phyloP scores from a whole-genome alignment of 2,113 vertebrate species.

The Malurus alboscapulatus region DNA sequence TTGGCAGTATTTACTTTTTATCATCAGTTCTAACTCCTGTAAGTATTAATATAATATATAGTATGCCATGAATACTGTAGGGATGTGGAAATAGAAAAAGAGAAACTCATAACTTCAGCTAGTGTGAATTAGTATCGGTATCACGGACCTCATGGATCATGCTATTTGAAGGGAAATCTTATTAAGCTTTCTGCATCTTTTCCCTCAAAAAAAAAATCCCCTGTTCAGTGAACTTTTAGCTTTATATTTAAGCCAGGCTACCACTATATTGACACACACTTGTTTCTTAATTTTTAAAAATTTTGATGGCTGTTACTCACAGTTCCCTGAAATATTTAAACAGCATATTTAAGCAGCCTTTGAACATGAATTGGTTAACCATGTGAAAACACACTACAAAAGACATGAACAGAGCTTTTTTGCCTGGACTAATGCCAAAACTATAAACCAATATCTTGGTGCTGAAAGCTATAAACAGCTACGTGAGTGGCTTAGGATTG shows the following conservation, averaged over 20 bases:
- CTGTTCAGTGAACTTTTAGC: not conserved
- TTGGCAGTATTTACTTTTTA: not conserved
- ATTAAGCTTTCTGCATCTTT: not conserved
- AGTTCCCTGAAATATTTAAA: not conserved
- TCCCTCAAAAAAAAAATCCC: not conserved
- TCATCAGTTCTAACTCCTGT: not conserved
- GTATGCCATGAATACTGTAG: not conserved
- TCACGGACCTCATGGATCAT: not conserved
- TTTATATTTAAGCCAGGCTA: not conserved
- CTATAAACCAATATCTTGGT: not conserved
- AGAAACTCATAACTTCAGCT: not conserved
- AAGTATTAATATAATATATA: not conserved
- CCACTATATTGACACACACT: not conserved
- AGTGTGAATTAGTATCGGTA: not conserved
- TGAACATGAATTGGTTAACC: not conserved
- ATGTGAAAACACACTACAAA: not conserved
- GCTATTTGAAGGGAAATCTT: not conserved
- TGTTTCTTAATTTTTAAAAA: not conserved
- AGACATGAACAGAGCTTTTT: not conserved
- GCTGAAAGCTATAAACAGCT: conserved; percentile 20
- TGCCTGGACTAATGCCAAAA: conserved; percentile 12
- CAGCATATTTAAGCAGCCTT: not conserved
- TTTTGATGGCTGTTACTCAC: not conserved
- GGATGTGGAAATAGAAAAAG: not conserved
- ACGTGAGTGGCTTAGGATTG: not conserved